These are phyloP conservation scores for Xylota segnis DNA, from an alignment of 2,888 invertebrate genomes.

Conservation along the genomic window DNA sequence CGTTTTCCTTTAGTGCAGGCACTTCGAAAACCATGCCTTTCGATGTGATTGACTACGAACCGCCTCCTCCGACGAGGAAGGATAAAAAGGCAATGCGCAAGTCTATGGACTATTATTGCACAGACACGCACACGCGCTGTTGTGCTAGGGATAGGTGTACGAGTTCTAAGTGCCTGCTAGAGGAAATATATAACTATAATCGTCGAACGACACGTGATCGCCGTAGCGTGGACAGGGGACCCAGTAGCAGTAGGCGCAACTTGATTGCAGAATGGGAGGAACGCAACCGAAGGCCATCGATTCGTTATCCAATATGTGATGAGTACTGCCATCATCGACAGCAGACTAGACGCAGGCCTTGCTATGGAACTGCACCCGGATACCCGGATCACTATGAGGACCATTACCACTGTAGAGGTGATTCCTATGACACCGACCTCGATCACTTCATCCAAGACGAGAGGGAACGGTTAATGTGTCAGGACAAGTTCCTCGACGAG, in stretches of 20 bases:
- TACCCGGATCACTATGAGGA: slow-evolving; percentile 83
- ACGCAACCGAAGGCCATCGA: slow-evolving; percentile 59
- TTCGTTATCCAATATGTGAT: slow-evolving; percentile 77
- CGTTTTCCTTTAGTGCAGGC: slow-evolving; percentile 83
- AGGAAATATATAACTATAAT: slow-evolving; percentile 82
- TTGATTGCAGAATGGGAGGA: slow-evolving; percentile 83
- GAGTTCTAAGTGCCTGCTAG: slow-evolving; percentile 82
- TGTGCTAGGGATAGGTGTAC: slow-evolving; percentile 83
- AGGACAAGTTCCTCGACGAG: slow-evolving; percentile 84
- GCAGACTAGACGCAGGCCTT: slow-evolving; percentile 78
- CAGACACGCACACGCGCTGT: slow-evolving; percentile 80
- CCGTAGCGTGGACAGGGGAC: slow-evolving; percentile 65
- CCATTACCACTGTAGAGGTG: slow-evolving; percentile 81
- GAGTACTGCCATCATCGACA: slow-evolving; percentile 83
- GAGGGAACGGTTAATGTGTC: slow-evolving; percentile 82
- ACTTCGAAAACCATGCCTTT: slow-evolving; percentile 83
- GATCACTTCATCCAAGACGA: slow-evolving; percentile 84
- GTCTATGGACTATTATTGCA: slow-evolving; percentile 81
- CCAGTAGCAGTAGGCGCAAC: slow-evolving; percentile 81
- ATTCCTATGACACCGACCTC: slow-evolving; percentile 82
- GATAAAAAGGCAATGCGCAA: slow-evolving; percentile 82
- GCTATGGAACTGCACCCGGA: slow-evolving; percentile 78
- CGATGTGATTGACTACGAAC: slow-evolving; percentile 83
- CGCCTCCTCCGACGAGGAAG: slow-evolving; percentile 82
- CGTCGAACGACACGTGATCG: slow-evolving; percentile 58